These are phyloP conservation scores for Tetranychus cinnabarinus DNA, from an alignment of 1,140 invertebrate species.

Conservation along the genomic window DNA sequence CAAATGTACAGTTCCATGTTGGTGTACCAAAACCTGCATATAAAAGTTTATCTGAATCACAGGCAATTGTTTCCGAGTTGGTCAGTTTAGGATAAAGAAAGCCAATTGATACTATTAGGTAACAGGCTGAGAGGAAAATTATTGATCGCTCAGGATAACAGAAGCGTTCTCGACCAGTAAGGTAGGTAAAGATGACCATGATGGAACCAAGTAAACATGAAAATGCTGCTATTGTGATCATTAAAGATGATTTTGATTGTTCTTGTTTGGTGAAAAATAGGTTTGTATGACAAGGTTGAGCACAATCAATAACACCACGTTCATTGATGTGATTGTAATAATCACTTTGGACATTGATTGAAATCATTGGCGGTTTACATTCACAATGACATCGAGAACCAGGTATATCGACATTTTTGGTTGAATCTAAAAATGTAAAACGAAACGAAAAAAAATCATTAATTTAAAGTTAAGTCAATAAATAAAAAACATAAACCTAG, in stretches of 20 bases:
- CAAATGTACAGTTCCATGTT: constrained; percentile 46
- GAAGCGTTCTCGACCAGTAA: constrained; percentile 62
- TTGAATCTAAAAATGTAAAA: too few relatives aligned
- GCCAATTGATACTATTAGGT: constrained; percentile 78
- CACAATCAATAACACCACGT: constrained; percentile 54
- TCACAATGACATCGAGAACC: constrained; percentile 26
- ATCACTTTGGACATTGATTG: constrained; percentile 28
- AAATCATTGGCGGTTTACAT: constrained; percentile 46
- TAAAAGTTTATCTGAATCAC: constrained; percentile 32
- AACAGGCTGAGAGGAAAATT: constrained; percentile 79
- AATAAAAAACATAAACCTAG: too few relatives aligned
- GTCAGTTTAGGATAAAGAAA: constrained; percentile 60
- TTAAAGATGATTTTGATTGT: constrained; percentile 58
- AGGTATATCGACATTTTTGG: too few relatives aligned
- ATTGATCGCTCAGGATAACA: constrained; percentile 73
- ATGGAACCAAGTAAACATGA: constrained; percentile 27
- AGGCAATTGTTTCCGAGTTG: constrained; percentile 68
- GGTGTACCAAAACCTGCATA: constrained; percentile 32
- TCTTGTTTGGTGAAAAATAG: constrained; percentile 56
- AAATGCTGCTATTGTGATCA: constrained; percentile 28
- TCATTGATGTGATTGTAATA: constrained; percentile 35
- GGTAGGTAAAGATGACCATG: constrained; percentile 45
- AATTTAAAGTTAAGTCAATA: too few relatives aligned
- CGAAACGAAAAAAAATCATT: too few relatives aligned
- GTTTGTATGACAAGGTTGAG: constrained; percentile 61